Conservation (phyloP, 2,113 vertebrate genomes). For the Prolemur simus region DNA sequence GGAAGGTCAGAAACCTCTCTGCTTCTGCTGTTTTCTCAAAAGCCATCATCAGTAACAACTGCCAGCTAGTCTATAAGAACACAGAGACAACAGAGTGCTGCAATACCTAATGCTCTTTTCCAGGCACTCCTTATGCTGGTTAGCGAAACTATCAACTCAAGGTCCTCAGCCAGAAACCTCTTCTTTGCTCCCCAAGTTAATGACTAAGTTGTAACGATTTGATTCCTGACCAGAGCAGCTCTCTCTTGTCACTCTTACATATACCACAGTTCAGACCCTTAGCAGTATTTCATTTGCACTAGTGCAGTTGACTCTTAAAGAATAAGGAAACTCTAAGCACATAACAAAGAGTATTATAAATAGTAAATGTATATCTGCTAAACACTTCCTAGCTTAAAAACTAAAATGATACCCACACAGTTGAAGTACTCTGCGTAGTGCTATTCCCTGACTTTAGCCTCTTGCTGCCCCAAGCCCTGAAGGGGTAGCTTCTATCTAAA, state of each 20-base stretch:
- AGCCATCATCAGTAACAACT: background rate
- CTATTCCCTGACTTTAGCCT: background rate
- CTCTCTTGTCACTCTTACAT: background rate
- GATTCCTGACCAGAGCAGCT: background rate
- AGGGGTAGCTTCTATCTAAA: background rate
- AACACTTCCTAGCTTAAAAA: background rate
- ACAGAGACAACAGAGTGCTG: background rate
- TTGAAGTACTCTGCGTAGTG: background rate
- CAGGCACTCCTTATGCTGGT: background rate
- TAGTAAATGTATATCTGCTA: background rate
- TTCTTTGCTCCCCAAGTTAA: background rate
- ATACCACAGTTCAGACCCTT: background rate
- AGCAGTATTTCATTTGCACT: background rate
- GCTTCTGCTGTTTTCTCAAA: background rate
- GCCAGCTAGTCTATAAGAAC: background rate
- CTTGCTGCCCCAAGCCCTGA: background rate
- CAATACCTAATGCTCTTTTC: background rate
- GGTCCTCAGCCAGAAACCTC: background rate
- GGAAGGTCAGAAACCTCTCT: background rate
- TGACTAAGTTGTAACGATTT: background rate
- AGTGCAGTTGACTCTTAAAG: background rate
- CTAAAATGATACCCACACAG: background rate
- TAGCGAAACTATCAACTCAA: background rate
- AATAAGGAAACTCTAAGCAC: background rate
- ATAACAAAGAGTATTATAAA: background rate